Percentiles rank a stretch among this genome's conserved stretches.
Evolutionary conservation across 2,113 vertebrate genomes (phyloP).

Genomic region (Brienomyrus longianalis): DNA sequence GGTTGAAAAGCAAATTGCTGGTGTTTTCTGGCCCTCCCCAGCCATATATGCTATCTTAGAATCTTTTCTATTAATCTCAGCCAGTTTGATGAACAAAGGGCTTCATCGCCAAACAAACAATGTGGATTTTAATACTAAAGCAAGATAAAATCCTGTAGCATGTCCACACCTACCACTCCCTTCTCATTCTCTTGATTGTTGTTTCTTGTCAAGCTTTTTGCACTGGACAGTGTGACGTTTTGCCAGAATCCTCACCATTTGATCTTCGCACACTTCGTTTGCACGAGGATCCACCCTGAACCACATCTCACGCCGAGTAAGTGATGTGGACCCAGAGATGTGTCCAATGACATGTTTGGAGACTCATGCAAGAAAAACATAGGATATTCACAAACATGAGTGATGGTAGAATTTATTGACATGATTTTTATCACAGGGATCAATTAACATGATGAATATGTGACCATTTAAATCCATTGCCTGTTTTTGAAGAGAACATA

Average conservation of each 20-base stretch:
- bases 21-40: neutral
- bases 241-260: neutral
- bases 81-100: neutral
- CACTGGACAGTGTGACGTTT: neutral
- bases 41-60: neutral
- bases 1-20: neutral
- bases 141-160: neutral
- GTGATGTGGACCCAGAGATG: neutral
- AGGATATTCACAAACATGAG: neutral
- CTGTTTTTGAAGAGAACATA: neutral
- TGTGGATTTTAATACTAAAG: constrained; percentile 14
- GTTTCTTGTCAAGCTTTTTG: neutral
- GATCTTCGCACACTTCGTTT: neutral
- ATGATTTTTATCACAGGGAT: neutral
- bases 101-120: neutral
- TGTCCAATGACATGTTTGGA: neutral
- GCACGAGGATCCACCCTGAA: neutral
- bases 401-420: neutral
- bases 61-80: constrained; percentile 8
- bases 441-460: neutral
- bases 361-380: neutral
- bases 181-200: neutral
- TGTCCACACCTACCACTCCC: neutral
- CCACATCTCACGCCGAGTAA: neutral
- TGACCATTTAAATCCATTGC: neutral